Conservation (phyloP, 1,140 invertebrate species). For the Chironomus striatipennis region DNA sequence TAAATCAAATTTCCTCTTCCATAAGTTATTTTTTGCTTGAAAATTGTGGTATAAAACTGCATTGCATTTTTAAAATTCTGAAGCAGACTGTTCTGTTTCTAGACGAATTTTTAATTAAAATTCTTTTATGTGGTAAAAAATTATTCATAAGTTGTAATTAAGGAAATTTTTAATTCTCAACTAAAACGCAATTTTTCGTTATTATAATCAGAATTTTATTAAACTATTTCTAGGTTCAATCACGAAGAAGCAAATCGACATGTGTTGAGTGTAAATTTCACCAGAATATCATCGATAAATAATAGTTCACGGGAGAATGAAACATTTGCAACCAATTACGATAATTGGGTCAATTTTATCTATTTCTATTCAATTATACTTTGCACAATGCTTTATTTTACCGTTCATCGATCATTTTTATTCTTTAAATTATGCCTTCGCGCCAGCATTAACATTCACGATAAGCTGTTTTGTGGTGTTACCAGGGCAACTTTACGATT, state of each 20-base stretch:
- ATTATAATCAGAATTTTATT: no score
- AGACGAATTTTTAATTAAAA: no score
- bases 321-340: not conserved
- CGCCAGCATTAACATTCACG: slow-evolving; percentile 63
- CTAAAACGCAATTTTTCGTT: no score
- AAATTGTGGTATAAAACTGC: no score
- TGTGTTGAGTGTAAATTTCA: slow-evolving; percentile 12
- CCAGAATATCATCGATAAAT: not conserved
- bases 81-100: no score
- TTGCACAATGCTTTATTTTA: not conserved
- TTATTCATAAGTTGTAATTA: no score
- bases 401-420: slow-evolving; percentile 29
- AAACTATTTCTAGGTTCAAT: not conserved
- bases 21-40: no score
- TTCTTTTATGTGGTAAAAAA: no score
- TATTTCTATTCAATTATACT: slow-evolving; percentile 14
- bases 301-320: not conserved
- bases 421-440: slow-evolving; percentile 69
- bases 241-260: not conserved
- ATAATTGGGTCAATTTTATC: slow-evolving; percentile 18
- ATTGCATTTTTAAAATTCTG: no score
- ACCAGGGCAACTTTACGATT: slow-evolving; percentile 70
- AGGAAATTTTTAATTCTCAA: no score
- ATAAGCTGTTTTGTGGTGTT: slow-evolving; percentile 66
- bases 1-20: not conserved